Percentiles rank a stretch among this genome's conserved stretches.
These are phyloP conservation scores for Dermolepida albohirtum DNA, from an alignment of 2,888 invertebrate species.

Conservation along the genomic window DNA sequence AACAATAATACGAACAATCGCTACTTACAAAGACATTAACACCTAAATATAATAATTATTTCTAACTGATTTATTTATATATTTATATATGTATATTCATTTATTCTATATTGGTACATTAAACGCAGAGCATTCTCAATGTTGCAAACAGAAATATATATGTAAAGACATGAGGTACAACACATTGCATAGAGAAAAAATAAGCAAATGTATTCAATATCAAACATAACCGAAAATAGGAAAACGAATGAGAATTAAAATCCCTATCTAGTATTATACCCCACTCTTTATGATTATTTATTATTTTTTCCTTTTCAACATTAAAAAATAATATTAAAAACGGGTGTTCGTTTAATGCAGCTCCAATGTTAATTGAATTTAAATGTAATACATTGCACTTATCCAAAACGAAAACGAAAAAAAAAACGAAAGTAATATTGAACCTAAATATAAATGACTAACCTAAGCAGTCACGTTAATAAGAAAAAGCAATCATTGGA, in stretches of 20 bases:
- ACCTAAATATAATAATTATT: constrained; percentile 63
- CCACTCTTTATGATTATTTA: constrained; percentile 20
- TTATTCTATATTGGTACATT: constrained; percentile 61
- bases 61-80: constrained; percentile 65
- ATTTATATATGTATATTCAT: constrained; percentile 61
- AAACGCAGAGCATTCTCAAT: constrained; percentile 60
- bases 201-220: not conserved
- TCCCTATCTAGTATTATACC: constrained; percentile 14
- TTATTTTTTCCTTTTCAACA: constrained; percentile 33
- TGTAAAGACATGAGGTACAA: constrained; percentile 32
- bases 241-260: constrained; percentile 1
- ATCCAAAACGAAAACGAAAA: constrained; percentile 59
- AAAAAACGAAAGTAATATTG: constrained; percentile 23
- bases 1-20: constrained; percentile 66
- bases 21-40: constrained; percentile 68
- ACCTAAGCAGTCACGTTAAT: constrained; percentile 61
- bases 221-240: constrained; percentile 11
- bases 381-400: constrained; percentile 65
- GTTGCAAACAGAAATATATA: constrained; percentile 52
- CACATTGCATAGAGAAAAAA: not conserved
- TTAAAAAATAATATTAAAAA: constrained; percentile 43
- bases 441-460: constrained; percentile 57
- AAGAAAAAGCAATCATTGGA: constrained; percentile 47
- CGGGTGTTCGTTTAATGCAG: constrained; percentile 42
- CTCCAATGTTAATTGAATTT: constrained; percentile 50